Percentiles rank a stretch among this genome's conserved stretches.
phyloP scores from a whole-genome alignment of 2,113 vertebrate genomes.

The Mohoua ochrocephala region DNA sequence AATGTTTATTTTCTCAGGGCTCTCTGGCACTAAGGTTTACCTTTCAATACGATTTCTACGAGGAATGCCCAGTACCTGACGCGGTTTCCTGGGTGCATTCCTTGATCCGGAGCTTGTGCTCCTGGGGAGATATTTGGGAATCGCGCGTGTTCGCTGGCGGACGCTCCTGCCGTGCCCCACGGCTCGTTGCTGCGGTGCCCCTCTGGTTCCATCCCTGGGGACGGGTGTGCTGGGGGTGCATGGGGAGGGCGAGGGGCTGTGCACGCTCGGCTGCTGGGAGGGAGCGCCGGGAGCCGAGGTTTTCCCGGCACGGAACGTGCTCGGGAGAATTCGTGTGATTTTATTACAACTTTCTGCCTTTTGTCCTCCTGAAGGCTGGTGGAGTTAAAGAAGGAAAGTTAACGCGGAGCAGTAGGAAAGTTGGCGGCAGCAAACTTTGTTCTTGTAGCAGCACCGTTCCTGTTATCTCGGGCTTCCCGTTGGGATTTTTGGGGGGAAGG shows the following conservation, averaged over 20 bases:
- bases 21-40: not conserved
- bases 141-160: accelerated
- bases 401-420: not conserved
- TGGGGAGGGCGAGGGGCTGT: not conserved
- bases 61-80: not conserved
- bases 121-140: not conserved
- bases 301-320: accelerated
- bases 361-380: not conserved
- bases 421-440: slow-evolving; percentile 2
- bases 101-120: not conserved
- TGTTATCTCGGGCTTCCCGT: accelerated
- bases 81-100: not conserved
- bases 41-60: not conserved
- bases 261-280: not conserved
- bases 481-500: not conserved
- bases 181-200: not conserved
- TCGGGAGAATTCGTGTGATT: not conserved
- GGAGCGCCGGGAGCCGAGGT: accelerated
- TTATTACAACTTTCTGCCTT: not conserved
- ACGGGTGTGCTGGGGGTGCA: not conserved
- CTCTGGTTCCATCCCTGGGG: not conserved
- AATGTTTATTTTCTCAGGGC: not conserved
- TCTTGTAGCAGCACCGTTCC: not conserved
- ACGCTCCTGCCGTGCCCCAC: accelerated
- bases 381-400: not conserved